phyloP scores from a whole-genome alignment of 2,888 invertebrate genomes.

The Ormyrus pomaceus region DNA sequence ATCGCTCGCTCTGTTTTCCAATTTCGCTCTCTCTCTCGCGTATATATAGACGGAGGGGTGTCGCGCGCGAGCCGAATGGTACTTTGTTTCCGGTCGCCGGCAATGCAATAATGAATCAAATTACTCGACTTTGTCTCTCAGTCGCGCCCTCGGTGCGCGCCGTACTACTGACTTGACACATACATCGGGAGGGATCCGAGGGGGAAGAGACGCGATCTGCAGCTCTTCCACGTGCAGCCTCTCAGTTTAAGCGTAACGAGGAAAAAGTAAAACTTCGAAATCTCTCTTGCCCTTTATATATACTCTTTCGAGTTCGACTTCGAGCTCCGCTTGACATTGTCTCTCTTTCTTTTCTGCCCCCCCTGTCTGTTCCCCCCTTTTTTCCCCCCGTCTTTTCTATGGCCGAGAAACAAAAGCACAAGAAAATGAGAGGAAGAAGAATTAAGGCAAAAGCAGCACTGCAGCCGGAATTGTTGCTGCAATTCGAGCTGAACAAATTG shows the following conservation, averaged over 20 bases:
- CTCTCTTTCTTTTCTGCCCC: not conserved
- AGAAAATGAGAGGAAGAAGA: conserved; percentile 27
- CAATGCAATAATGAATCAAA: conserved; percentile 42
- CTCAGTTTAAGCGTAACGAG: conserved; percentile 3
- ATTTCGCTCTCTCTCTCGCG: not conserved
- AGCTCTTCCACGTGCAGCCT: not conserved
- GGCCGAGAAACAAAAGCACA: conserved; percentile 22
- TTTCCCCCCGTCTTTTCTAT: not conserved
- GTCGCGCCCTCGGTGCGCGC: not conserved
- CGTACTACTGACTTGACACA: not conserved
- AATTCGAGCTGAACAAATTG: conserved; percentile 42
- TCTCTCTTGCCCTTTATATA: conserved; percentile 5
- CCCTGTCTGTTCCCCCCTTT: not conserved
- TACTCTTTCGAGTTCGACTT: conserved; percentile 16
- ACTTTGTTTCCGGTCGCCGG: conserved; percentile 5
- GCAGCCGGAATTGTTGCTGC: conserved; percentile 7
- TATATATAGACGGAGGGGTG: no score
- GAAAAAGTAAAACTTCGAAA: conserved; percentile 27
- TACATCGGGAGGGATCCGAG: not conserved
- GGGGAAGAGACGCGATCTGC: no score
- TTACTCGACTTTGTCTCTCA: conserved; percentile 14
- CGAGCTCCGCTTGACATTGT: not conserved
- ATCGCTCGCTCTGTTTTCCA: not conserved
- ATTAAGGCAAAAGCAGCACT: not conserved
- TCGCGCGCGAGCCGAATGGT: not conserved